Evolutionary conservation across 37 sponge, comb jelly and placozoan species (phyloP).

Genomic region (Amphimedon queenslandica): DNA sequence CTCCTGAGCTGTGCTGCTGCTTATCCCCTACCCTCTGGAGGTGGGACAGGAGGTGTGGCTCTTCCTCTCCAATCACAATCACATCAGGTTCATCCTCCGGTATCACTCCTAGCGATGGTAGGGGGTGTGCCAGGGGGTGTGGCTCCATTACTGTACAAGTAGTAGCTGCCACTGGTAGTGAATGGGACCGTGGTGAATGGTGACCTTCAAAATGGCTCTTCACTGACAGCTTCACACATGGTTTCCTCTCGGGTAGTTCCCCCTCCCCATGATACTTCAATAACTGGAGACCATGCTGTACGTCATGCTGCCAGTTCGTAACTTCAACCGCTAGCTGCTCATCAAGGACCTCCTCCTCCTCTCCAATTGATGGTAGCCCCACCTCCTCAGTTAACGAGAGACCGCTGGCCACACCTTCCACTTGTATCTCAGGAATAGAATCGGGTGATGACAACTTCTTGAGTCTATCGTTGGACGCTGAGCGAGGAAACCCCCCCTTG

Average conservation of each 20-base stretch:
- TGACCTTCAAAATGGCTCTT: neutral
- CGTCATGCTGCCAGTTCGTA: slow-evolving; percentile 3
- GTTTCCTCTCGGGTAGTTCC: slow-evolving; percentile 10
- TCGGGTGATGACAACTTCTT: neutral
- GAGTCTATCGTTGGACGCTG: neutral
- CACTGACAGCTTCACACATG: slow-evolving; percentile 18
- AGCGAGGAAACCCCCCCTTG: neutral
- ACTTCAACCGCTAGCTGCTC: neutral
- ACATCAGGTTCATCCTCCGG: slow-evolving; percentile 3
- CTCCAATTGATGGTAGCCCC: neutral
- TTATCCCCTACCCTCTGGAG: too few relatives aligned
- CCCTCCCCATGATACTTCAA: slow-evolving; percentile 28
- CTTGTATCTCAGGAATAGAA: neutral
- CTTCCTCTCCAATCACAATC: neutral
- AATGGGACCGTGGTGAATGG: neutral
- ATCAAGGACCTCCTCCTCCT: neutral
- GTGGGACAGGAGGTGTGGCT: too few relatives aligned
- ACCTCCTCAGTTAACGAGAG: too few relatives aligned
- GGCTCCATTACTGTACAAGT: neutral
- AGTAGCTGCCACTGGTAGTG: neutral
- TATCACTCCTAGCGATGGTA: too few relatives aligned
- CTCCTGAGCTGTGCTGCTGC: too few relatives aligned
- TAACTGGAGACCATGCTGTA: slow-evolving; percentile 31
- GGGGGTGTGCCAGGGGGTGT: neutral
- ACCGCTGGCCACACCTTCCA: neutral